A percentile compares a stretch with the other conserved stretches of the same genome.
Evolutionary conservation across 2,113 vertebrate genomes (phyloP).

Genomic region (Echinops telfairi): DNA sequence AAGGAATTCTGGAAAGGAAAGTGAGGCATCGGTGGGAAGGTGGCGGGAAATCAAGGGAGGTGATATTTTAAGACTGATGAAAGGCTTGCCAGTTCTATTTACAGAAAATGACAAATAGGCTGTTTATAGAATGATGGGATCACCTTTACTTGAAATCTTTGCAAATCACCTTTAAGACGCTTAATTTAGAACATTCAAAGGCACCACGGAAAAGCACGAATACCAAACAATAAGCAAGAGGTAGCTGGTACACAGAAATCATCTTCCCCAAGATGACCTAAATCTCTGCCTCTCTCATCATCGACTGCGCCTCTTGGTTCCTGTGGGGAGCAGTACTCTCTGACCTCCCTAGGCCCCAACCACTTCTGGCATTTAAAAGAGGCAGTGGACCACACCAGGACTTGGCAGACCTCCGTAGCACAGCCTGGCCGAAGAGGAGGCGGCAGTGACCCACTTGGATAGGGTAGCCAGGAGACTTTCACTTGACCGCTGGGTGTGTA

Average conservation of each 20-base stretch:
- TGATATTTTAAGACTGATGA: constrained; percentile 66
- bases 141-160: constrained; percentile 65
- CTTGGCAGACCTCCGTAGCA: neutral
- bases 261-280: neutral
- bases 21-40: neutral
- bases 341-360: constrained; percentile 30
- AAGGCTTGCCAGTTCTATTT: constrained; percentile 61
- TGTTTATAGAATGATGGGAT: constrained; percentile 62
- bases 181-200: constrained; percentile 61
- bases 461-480: neutral
- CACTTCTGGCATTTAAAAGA: constrained; percentile 8
- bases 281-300: constrained; percentile 25
- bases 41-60: constrained; percentile 18
- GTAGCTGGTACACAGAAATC: neutral
- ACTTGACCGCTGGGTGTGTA: neutral
- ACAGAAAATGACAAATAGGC: constrained; percentile 42
- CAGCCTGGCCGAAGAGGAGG: constrained; percentile 45
- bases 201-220: neutral
- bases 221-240: neutral
- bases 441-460: constrained; percentile 52
- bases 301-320: neutral
- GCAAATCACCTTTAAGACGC: constrained; percentile 39
- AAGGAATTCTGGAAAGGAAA: constrained; percentile 30
- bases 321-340: neutral
- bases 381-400: neutral